A percentile compares a stretch with the other conserved stretches of the same genome.
phyloP scores from a whole-genome alignment of 92 coral and sea anemone genomes.

The Porites rus region DNA sequence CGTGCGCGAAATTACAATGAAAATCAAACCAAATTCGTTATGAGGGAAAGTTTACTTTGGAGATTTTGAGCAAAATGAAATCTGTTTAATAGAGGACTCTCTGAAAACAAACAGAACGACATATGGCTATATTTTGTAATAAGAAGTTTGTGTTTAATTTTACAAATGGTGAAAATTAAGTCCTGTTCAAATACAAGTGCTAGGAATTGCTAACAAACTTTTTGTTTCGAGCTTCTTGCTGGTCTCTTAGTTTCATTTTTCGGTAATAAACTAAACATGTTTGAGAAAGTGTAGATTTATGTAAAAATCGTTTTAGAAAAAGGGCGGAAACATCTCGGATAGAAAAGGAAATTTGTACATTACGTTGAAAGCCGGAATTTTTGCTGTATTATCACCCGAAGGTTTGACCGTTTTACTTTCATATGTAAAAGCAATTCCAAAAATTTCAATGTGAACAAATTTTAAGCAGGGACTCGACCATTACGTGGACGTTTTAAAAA shows the following conservation, averaged over 20 bases:
- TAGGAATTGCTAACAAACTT: constrained; percentile 11
- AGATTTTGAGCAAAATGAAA: constrained; percentile 48
- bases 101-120: constrained; percentile 32
- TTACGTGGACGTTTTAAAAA: too few relatives aligned
- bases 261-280: background rate
- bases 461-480: too few relatives aligned
- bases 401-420: too few relatives aligned
- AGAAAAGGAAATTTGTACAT: background rate
- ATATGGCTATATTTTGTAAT: constrained; percentile 48
- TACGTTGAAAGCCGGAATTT: background rate
- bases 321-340: background rate
- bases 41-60: constrained; percentile 25
- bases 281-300: background rate
- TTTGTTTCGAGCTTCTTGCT: constrained; percentile 6
- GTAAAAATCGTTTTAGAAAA: background rate
- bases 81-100: constrained; percentile 17
- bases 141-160: constrained; percentile 28
- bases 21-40: constrained; percentile 30
- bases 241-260: background rate
- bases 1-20: constrained; percentile 38
- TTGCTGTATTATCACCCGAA: too few relatives aligned
- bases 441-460: too few relatives aligned
- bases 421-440: too few relatives aligned
- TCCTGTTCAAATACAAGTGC: constrained; percentile 28
- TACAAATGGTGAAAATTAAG: constrained; percentile 20